Evolutionary conservation across 2,888 invertebrate genomes (phyloP), one percentile per base, ranked within the genome.

Genomic region (Drosophila austrosaltans): DNA sequence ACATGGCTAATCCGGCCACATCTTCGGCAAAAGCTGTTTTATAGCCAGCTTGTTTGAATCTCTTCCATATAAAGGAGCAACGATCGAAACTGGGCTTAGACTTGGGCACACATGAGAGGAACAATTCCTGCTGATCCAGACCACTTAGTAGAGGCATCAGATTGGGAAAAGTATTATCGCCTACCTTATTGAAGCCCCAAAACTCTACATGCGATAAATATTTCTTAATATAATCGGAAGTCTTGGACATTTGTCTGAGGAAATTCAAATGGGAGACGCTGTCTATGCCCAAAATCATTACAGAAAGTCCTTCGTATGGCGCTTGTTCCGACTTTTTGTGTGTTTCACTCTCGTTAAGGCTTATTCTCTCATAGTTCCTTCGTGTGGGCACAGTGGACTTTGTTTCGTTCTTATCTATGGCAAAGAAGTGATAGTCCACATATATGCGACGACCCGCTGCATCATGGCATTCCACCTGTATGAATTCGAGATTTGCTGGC

Each of bases 101-200:
- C 30, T 78, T 63, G 12, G 93, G 93, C 94, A 95, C 95, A 87
- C 97, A 97, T 0, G 92, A 93, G 66, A 93, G 92, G 60, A 93
- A 93, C 56, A 97, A 91, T 84, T 97, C 96, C 0, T 93, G 93
- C 32, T 94, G 94, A 53, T 94, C 94, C 53, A 95, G 90, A 0
- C 98, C 98, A 2, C 95, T 94, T 10, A 98, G 92, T 73, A 97
- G 94, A 0, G 98, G 96, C 6, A 96, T 94, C 69, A 98, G 91
- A 91, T 98, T 98, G 0, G 98, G 97, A 90, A 96, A 98, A 0
- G 98, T 98, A 91, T 98, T 98, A 91, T 98, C 98, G 2, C 95
- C 98, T 7, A 98, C 96, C 94, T 98, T 98, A 90, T 97, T 98
- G 92, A 97, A 98, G 4, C 98, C 98, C 77, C 96, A 92, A 90